Conservation (phyloP, 2,888 invertebrate genomes). For the Schizotus pectinicornis region DNA sequence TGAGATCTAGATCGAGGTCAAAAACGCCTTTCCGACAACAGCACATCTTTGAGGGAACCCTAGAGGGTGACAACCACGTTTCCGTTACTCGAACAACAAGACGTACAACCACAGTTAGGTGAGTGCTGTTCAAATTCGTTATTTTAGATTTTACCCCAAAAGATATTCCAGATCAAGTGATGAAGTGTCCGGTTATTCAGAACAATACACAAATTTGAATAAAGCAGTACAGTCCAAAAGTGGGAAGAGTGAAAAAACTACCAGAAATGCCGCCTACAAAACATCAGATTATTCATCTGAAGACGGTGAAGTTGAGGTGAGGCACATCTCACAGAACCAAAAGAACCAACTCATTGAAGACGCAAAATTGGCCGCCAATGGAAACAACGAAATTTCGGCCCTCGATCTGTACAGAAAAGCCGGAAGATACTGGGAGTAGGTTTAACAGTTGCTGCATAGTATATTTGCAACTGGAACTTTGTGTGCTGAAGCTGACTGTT, state of each 20-base stretch:
- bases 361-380: constrained; percentile 62
- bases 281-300: constrained; percentile 72
- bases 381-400: constrained; percentile 67
- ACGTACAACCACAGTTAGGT: constrained; percentile 63
- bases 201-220: constrained; percentile 37
- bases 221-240: constrained; percentile 41
- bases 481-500: no score
- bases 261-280: constrained; percentile 50
- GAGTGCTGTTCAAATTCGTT: constrained; percentile 36
- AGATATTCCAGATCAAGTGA: constrained; percentile 37
- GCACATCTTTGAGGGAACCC: constrained; percentile 61
- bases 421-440: constrained; percentile 87
- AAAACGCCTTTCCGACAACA: constrained; percentile 71
- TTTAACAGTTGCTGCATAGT: constrained; percentile 40
- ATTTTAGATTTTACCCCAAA: constrained; percentile 8
- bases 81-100: constrained; percentile 44
- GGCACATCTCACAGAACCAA: constrained; percentile 58
- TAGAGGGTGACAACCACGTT: constrained; percentile 54
- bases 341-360: constrained; percentile 57
- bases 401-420: constrained; percentile 77
- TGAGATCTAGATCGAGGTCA: constrained; percentile 73
- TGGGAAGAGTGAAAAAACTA: constrained; percentile 27
- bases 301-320: constrained; percentile 60
- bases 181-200: constrained; percentile 50
- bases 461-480: no score